phyloP scores from a whole-genome alignment of 2,797 vertebrate genomes.

The Nasua narica region DNA sequence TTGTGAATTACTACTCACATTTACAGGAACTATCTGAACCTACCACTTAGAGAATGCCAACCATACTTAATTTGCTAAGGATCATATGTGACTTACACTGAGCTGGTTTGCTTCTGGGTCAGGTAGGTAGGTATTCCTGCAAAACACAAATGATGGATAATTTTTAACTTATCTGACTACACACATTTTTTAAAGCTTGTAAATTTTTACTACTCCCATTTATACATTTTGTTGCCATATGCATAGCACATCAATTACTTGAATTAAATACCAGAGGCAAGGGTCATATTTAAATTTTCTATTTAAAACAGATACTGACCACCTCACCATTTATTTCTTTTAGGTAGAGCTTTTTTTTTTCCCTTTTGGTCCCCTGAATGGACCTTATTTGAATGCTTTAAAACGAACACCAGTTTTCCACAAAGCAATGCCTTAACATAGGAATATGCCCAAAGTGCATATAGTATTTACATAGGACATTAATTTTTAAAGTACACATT shows the following conservation, averaged over 20 bases:
- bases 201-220: not conserved
- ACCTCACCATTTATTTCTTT: not conserved
- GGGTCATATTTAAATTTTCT: not conserved
- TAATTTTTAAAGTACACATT: not conserved
- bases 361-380: not conserved
- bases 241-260: not conserved
- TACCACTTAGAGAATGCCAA: not conserved
- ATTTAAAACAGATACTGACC: not conserved
- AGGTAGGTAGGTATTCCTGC: not conserved
- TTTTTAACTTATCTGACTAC: not conserved
- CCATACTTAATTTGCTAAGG: not conserved
- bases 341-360: not conserved
- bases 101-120: not conserved
- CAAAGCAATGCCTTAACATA: not conserved
- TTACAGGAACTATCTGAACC: not conserved
- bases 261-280: not conserved
- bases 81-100: not conserved
- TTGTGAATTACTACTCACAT: not conserved
- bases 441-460: not conserved
- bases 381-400: not conserved
- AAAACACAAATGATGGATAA: not conserved
- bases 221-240: not conserved
- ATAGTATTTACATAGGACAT: not conserved
- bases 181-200: conserved; percentile 1
- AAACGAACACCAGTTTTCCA: not conserved